Percentiles rank a stretch among this genome's conserved stretches.
phyloP scores from a whole-genome alignment of 2,113 vertebrate species.

The human region DNA sequence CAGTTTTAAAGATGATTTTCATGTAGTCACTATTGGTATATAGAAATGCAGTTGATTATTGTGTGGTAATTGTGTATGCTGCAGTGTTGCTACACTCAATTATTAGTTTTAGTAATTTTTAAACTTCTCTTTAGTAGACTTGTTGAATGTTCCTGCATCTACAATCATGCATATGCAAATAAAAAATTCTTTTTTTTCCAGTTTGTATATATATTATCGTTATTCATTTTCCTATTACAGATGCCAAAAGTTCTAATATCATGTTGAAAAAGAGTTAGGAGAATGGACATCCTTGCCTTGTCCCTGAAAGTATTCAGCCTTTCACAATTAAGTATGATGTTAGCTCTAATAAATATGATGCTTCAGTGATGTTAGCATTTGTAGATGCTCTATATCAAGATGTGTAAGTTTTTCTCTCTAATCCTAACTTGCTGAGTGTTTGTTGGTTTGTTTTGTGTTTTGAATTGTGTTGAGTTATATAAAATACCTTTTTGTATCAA shows the following conservation, averaged over 20 bases:
- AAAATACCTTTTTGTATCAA: not conserved
- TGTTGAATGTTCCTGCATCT: not conserved
- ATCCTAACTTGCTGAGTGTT: not conserved
- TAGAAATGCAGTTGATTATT: not conserved
- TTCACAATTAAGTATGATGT: not conserved
- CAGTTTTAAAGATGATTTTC: not conserved
- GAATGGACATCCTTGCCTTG: not conserved
- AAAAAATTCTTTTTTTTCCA: not conserved
- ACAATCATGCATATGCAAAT: not conserved
- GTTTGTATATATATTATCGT: not conserved
- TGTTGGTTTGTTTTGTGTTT: not conserved
- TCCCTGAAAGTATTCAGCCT: not conserved
- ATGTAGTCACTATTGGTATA: not conserved
- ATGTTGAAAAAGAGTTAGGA: not conserved
- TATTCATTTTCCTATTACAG: not conserved
- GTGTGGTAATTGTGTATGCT: not conserved
- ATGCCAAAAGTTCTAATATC: not conserved
- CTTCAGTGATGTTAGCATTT: not conserved
- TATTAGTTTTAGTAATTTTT: not conserved
- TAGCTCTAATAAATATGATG: not conserved
- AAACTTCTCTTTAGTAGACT: not conserved
- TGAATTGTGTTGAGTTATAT: not conserved
- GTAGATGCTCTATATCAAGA: not conserved
- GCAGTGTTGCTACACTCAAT: not conserved
- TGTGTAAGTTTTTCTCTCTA: not conserved